Evolutionary conservation across 2,888 invertebrate genomes (phyloP).

Genomic region (Pristionchus mayeri): DNA sequence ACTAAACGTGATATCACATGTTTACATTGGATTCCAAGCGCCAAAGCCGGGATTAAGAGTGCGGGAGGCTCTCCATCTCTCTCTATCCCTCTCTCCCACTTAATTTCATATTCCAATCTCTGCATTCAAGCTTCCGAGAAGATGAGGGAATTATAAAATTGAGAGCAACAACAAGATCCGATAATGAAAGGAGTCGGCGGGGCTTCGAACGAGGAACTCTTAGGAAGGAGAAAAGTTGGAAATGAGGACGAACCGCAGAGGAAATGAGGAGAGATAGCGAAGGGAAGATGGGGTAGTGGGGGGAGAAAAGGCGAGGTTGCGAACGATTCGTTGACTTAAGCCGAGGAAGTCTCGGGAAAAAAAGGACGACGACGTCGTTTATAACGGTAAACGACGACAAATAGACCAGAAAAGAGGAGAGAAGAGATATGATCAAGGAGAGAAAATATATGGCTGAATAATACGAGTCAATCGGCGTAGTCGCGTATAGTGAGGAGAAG

Average conservation of each 20-base stretch:
- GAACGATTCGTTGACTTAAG: constrained; percentile 34
- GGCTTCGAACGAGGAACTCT: not conserved
- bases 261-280: constrained; percentile 18
- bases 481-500: constrained; percentile 37
- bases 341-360: not conserved
- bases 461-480: constrained; percentile 34
- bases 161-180: not conserved
- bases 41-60: not conserved
- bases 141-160: not conserved
- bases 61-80: not conserved
- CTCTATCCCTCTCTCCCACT: not conserved
- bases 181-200: not conserved
- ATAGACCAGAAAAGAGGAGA: constrained; percentile 13
- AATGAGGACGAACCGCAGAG: constrained; percentile 12
- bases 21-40: not conserved
- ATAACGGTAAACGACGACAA: constrained; percentile 3
- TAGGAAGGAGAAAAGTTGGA: constrained; percentile 1
- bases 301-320: constrained; percentile 11
- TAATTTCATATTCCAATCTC: constrained; percentile 7
- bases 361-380: not conserved
- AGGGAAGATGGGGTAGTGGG: not conserved
- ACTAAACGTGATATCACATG: not conserved
- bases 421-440: constrained; percentile 20
- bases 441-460: constrained; percentile 15
- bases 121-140: not conserved